Conservation (phyloP, 2,888 invertebrate species). For the Resseliella maxima region DNA sequence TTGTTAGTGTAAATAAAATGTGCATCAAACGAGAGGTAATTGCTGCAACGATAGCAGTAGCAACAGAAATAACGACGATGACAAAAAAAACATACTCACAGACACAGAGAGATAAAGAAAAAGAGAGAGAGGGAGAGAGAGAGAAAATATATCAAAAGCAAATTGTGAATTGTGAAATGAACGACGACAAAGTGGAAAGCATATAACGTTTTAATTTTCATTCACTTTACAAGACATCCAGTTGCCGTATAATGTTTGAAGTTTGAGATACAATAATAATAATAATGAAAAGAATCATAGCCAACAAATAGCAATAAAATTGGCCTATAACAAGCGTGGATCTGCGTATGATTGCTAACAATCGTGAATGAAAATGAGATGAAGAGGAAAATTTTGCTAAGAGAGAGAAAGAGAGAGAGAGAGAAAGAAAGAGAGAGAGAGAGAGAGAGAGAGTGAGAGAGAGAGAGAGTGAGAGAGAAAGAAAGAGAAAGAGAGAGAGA, state of each 20-base stretch:
- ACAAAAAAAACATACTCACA: too few species aligned
- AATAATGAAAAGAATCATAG: too few species aligned
- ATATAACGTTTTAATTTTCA: slow-evolving; percentile 45
- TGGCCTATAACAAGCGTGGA: background rate
- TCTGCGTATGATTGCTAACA: background rate
- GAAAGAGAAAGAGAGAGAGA: background rate
- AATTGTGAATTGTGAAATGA: slow-evolving; percentile 30
- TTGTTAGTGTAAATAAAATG: slow-evolving; percentile 17
- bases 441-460: background rate
- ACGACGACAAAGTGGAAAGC: slow-evolving; percentile 42
- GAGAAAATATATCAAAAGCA: background rate
- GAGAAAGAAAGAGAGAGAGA: background rate
- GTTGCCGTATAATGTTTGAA: slow-evolving; percentile 34
- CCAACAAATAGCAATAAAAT: slow-evolving; percentile 22
- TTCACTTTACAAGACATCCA: background rate
- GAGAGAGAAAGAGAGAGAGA: background rate
- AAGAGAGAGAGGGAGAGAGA: too few species aligned
- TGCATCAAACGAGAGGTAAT: background rate
- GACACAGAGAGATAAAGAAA: too few species aligned
- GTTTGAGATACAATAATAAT: background rate
- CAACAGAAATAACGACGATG: background rate
- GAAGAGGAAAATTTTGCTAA: too few species aligned
- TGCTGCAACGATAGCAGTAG: background rate
- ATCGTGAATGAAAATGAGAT: slow-evolving; percentile 2
- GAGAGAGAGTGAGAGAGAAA: background rate